Conservation (phyloP, 1,140 invertebrate species). For the Apis dorsata region DNA sequence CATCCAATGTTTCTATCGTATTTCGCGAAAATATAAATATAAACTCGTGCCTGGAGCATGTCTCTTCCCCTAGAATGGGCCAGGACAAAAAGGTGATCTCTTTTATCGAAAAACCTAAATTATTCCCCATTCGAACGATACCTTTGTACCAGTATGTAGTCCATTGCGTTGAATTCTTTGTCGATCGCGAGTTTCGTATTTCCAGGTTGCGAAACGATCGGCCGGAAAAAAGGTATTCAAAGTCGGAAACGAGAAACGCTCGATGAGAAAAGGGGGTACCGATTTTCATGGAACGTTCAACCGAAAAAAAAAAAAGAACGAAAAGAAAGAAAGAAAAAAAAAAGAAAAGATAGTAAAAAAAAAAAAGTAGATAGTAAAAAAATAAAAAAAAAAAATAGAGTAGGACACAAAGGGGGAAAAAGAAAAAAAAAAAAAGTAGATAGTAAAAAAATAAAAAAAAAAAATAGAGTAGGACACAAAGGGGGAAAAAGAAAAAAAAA, state of each 20-base stretch:
- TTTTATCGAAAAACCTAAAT: conserved; percentile 40
- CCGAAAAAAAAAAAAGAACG: not conserved
- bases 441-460: not conserved
- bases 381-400: not conserved
- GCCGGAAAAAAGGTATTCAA: not conserved
- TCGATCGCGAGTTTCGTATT: conserved; percentile 11
- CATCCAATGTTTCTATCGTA: no score
- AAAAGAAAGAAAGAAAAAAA: not conserved
- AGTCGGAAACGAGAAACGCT: not conserved
- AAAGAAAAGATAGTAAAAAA: not conserved
- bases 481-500: not conserved
- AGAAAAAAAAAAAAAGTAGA: no score
- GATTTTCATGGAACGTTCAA: not conserved
- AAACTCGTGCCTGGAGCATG: not conserved
- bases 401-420: not conserved
- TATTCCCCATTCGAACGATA: conserved; percentile 28
- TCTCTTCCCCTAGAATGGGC: conserved; percentile 18
- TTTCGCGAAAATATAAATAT: no score
- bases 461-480: no score
- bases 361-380: not conserved
- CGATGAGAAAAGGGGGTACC: not conserved
- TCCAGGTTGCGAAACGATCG: not conserved
- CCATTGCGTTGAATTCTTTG: not conserved
- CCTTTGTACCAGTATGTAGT: not conserved
- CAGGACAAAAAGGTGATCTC: not conserved